phyloP scores from a whole-genome alignment of 2,888 invertebrate species.

The Caenorhabditis japonica region DNA sequence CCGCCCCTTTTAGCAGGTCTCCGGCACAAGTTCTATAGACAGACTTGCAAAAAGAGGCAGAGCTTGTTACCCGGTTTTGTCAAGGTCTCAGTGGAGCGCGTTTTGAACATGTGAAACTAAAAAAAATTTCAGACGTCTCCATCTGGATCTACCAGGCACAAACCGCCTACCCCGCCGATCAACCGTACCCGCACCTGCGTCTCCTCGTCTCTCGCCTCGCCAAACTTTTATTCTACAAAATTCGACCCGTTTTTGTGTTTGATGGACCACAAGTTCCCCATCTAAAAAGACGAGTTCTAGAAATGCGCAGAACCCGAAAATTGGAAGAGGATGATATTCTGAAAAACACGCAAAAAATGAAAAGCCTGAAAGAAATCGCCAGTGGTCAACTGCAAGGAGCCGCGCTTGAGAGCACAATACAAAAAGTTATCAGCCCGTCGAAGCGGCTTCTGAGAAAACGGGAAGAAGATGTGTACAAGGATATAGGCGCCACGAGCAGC shows the following conservation, averaged over 20 bases:
- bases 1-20: not conserved
- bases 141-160: constrained; percentile 98
- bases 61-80: no score
- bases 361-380: constrained; percentile 42
- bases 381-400: constrained; percentile 20
- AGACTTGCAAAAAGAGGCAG: no score
- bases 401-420: constrained; percentile 24
- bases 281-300: constrained; percentile 85
- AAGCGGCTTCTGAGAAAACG: constrained; percentile 3
- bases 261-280: constrained; percentile 91
- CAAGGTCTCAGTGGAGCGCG: no score
- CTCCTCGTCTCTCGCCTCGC: constrained; percentile 93
- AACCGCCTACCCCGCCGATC: constrained; percentile 88
- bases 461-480: no score
- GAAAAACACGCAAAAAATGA: constrained; percentile 43
- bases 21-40: no score
- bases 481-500: no score
- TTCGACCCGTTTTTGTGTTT: constrained; percentile 97
- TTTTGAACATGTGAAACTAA: no score
- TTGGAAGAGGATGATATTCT: constrained; percentile 41
- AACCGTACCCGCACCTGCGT: constrained; percentile 91
- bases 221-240: constrained; percentile 93
- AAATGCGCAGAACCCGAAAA: constrained; percentile 22
- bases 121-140: constrained; percentile 87
- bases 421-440: constrained; percentile 39